phyloP scores from a whole-genome alignment of 2,888 invertebrate genomes.

The Incurvaria masculella region DNA sequence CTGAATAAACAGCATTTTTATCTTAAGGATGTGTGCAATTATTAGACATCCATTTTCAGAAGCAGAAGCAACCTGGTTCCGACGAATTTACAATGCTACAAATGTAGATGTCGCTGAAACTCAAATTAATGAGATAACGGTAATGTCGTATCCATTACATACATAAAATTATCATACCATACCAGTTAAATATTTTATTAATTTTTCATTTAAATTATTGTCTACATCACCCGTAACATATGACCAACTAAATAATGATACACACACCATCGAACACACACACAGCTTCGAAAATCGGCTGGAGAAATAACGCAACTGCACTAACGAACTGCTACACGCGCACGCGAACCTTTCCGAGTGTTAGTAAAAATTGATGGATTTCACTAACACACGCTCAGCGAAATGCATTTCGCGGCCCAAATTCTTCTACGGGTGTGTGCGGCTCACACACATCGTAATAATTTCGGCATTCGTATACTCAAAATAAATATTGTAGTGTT shows the following conservation, averaged over 20 bases:
- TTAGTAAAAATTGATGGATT: conserved; percentile 4
- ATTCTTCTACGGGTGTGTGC: background rate
- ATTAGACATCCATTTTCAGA: no score
- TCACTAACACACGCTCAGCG: conserved; percentile 21
- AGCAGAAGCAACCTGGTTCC: no score
- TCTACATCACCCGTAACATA: no score
- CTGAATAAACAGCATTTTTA: no score
- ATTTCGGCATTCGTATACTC: conserved; percentile 52
- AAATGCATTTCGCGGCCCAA: background rate
- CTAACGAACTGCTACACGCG: background rate
- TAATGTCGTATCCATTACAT: no score
- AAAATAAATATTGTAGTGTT: conserved; percentile 32
- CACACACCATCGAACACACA: conserved; percentile 21
- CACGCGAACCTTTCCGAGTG: background rate
- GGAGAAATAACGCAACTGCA: background rate
- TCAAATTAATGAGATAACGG: no score
- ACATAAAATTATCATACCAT: no score
- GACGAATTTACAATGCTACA: no score
- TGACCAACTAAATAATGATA: conserved; percentile 5
- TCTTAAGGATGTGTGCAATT: no score
- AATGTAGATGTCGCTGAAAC: no score
- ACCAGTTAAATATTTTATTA: no score
- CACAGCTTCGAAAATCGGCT: background rate
- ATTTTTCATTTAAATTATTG: no score
- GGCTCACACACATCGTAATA: conserved; percentile 28